These are phyloP conservation scores for Pseudorhombus dupliciocellatus DNA, from an alignment of 2,113 vertebrate species.

Conservation along the genomic window DNA sequence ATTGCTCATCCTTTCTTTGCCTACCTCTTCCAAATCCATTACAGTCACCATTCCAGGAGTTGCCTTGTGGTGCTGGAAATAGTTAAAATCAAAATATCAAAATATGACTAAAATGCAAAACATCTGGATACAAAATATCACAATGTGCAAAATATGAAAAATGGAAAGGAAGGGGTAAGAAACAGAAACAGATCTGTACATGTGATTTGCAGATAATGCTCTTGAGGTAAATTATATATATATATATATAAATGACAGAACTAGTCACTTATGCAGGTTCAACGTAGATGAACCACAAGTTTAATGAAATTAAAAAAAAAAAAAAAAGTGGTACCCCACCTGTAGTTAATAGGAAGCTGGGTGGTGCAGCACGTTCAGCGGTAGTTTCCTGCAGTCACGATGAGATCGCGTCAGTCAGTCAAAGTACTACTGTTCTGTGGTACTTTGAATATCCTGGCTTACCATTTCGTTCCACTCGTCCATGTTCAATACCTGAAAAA, in stretches of 20 bases:
- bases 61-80: background rate
- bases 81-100: background rate
- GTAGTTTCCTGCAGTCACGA: constrained; percentile 5
- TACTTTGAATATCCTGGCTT: background rate
- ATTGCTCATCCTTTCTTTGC: background rate
- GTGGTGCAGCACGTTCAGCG: background rate
- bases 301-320: background rate
- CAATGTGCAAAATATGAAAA: no score
- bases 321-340: background rate
- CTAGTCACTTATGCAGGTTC: background rate
- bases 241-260: no score
- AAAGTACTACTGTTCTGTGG: no score
- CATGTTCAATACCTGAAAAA: constrained; percentile 37
- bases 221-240: no score
- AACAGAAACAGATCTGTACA: no score
- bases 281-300: no score
- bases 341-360: background rate
- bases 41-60: background rate
- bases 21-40: constrained; percentile 11
- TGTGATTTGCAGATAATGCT: no score
- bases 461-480: constrained; percentile 65
- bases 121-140: no score
- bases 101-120: no score
- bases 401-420: fast-evolving
- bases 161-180: no score